phyloP scores from a whole-genome alignment of 2,113 vertebrate genomes.

The Cnemophilus loriae region DNA sequence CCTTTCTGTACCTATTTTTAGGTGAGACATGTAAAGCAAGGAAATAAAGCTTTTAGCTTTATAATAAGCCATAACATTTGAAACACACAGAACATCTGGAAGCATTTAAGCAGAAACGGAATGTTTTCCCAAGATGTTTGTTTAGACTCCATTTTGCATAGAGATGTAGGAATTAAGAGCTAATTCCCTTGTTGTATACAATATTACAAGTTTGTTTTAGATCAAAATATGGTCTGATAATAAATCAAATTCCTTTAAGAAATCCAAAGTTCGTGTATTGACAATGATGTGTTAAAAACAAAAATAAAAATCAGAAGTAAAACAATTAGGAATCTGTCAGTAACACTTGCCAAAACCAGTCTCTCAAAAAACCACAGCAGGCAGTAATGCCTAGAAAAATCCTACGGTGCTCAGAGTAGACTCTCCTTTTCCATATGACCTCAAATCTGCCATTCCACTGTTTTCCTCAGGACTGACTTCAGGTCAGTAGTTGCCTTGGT shows the following conservation, averaged over 20 bases:
- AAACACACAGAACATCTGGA: background rate
- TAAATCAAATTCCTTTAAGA: background rate
- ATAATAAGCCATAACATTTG: background rate
- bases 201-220: background rate
- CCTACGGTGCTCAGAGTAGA: background rate
- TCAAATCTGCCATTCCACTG: background rate
- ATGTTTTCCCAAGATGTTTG: background rate
- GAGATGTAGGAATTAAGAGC: background rate
- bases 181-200: background rate
- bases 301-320: background rate
- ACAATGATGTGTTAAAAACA: background rate
- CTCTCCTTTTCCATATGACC: background rate
- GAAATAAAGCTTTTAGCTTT: background rate
- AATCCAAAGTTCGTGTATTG: background rate
- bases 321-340: background rate
- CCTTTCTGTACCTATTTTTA: background rate
- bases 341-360: background rate
- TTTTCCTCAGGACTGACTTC: background rate
- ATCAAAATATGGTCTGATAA: background rate
- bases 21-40: background rate
- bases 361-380: background rate
- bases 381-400: background rate
- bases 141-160: background rate
- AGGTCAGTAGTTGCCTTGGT: background rate
- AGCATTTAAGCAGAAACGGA: background rate